Base-by-base conservation (phyloP, 2,888 invertebrate genomes). In the Cosmopolites sordidus region DNA sequence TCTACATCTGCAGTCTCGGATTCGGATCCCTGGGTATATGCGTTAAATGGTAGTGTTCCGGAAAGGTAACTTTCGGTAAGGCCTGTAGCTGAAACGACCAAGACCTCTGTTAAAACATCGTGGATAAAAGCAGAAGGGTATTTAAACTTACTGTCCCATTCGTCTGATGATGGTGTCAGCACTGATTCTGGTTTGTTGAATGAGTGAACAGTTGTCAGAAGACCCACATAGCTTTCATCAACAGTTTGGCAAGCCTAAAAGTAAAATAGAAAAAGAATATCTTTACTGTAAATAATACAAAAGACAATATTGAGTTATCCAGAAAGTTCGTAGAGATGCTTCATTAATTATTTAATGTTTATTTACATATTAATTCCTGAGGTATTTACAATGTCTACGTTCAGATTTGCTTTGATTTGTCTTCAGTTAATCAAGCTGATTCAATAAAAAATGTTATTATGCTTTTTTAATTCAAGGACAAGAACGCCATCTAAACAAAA, bases 221-320 rank as follows among this genome's bases (percentile, higher is more conserved):
- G 48, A 1, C 41, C 48, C 2, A 22, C 12, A 17, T 18, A 14
- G 6, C 16, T 12, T 12, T 37, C 53, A 11, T 33, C 33, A 12
- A 4, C 11, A 8, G 48, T 48, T 39, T 53, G 53, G 18, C 39
- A 38, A 12, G 45, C 44, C 50, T 50, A 22, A 22, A 22, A 22
- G 3, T 38, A 9, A 5, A 12, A 15, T 5, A 5, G 4, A 14
- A 15, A 12, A 14, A 5, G 14, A 38, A 5, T 15, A 14, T 12
- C 12, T 30, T 9, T 30, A 9, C 11, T 8, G 15, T 4, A 12
- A 3, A 12, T 12, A 38, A 38, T 9, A 14, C 30, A 11, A 11
- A 30, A 30, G 8, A 8, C 30, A 30, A 30, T 9, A 8, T 11
- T 11, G 30, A 30, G 11, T 11, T 11, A 11, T 9, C 30, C 30